Evolutionary conservation across 2,113 vertebrate genomes (phyloP).

Genomic region (Neopipo cinnamomea): DNA sequence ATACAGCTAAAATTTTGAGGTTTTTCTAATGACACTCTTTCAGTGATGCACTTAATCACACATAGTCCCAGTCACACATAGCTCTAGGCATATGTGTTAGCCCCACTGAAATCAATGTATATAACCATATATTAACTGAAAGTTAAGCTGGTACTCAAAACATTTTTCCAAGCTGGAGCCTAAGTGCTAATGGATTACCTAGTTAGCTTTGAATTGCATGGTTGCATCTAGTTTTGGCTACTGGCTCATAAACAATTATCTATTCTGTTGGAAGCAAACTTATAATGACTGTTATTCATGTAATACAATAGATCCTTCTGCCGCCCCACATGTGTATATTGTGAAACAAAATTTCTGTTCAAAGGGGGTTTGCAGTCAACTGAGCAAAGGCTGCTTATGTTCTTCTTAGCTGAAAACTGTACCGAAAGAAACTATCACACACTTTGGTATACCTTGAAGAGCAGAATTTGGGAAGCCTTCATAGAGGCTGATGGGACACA

Average conservation of each 20-base stretch:
- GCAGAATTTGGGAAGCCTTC: background rate
- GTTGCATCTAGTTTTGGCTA: background rate
- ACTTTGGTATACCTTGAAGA: background rate
- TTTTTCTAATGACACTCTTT: background rate
- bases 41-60: background rate
- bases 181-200: background rate
- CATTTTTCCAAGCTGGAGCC: background rate
- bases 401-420: background rate
- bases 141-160: background rate
- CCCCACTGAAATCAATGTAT: background rate
- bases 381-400: background rate
- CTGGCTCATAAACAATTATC: background rate
- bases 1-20: background rate
- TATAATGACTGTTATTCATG: background rate
- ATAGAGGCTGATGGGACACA: fast-evolving
- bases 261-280: background rate
- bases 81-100: background rate
- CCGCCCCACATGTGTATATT: fast-evolving
- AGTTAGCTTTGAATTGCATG: background rate
- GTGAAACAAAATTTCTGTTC: background rate
- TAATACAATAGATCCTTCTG: background rate
- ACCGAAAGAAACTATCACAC: background rate
- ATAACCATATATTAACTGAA: background rate
- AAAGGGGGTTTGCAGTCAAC: background rate
- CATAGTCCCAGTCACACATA: background rate